Evolutionary conservation across 2,113 vertebrate genomes (phyloP), one percentile per base, ranked within the genome.

Genomic region (Burhinus bistriatus): DNA sequence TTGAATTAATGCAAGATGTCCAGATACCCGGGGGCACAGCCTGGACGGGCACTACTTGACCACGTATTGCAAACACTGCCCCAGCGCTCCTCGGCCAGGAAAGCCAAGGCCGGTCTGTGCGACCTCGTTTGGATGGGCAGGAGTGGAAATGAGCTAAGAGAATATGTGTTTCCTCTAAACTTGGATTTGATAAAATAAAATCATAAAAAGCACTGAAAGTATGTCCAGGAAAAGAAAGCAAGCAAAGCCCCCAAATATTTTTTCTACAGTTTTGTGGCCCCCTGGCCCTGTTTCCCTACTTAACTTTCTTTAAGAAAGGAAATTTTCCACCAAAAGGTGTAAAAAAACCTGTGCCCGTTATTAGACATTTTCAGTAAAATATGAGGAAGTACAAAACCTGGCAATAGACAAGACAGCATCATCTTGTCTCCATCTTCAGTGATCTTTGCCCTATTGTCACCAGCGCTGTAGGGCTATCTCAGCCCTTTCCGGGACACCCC

Each of bases 321-420:
- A 7, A 42, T 36, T 84, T 88, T 22, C 83, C 59, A 40, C 29
- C 2, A 14, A 75, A 47, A 22, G 49, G 49, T 51, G 49, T 51
- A 23, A 25, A 51, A 23, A 51, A 13, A 44, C 11, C 15, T 26
- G 5, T 30, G 21, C 4, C 40, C 54, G 1, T 57, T 70, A 25
- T 54, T 30, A 66, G 27, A 17, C 3, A 23, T n/a, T 23, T 49
- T 36, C 30, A 22, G 27, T 61, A 76, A 92, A 82, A 54, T 1
- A 38, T 0, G 14, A 79, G 44, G 38, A 87, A 87, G 22, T 7
- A 40, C 15, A 47, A 79, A 83, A 72, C 15, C 65, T 51, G 38
- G 36, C 20, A 29, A 3, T 1, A 45, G 65, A 57, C 6, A 61
- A 73, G 38, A n/a, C 0, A 0, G 9, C n/a, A 57, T 71, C 45